Conservation (phyloP, 2,797 vertebrate genomes). For the Strix occidentalis region DNA sequence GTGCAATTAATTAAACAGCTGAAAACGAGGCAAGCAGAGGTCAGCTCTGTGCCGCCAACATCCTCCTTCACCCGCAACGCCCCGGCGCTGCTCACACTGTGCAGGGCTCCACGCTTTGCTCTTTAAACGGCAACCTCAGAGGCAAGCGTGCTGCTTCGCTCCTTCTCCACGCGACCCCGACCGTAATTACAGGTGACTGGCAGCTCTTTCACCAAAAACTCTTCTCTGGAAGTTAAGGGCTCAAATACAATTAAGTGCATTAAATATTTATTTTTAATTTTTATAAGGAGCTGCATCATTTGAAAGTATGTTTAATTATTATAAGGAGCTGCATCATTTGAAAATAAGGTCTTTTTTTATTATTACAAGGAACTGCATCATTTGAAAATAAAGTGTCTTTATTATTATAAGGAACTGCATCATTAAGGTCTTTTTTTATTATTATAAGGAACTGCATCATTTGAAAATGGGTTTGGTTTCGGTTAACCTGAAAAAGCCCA, state of each 20-base stretch:
- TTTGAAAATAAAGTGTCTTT: too few species aligned
- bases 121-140: background rate
- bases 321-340: background rate
- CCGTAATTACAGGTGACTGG: background rate
- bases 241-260: background rate
- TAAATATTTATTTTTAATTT: background rate
- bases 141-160: accelerated
- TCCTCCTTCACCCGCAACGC: background rate
- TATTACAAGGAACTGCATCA: background rate
- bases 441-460: background rate
- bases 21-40: conserved; percentile 5
- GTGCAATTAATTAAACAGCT: background rate
- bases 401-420: background rate
- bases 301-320: background rate
- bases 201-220: background rate
- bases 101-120: background rate
- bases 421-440: background rate
- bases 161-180: background rate
- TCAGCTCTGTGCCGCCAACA: background rate
- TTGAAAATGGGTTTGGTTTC: background rate
- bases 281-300: background rate
- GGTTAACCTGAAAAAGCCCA: background rate
- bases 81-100: background rate
- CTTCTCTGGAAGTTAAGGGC: background rate
- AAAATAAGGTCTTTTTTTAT: background rate